Evolutionary conservation across 2,113 vertebrate species (phyloP).

Genomic region (Catharus minimus): DNA sequence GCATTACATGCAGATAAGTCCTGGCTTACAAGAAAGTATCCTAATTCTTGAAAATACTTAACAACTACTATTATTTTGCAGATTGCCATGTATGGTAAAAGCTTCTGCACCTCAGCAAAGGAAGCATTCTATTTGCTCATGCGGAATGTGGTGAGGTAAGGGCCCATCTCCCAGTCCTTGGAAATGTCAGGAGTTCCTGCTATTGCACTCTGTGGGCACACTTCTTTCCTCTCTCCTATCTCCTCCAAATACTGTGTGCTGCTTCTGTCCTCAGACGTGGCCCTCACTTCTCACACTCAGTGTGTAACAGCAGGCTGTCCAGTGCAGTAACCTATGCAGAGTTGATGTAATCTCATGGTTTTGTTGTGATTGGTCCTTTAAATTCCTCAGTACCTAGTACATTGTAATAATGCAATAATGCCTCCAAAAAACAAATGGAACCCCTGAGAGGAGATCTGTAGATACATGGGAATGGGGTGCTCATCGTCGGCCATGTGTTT

Average conservation of each 20-base stretch:
- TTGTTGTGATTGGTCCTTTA: background rate
- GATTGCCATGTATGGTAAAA: conserved; percentile 96
- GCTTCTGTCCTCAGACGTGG: background rate
- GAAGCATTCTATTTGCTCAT: conserved; percentile 93
- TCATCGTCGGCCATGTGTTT: background rate
- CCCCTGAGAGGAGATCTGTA: background rate
- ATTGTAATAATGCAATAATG: background rate
- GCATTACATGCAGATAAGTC: background rate
- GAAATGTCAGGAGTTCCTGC: background rate
- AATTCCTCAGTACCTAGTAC: background rate
- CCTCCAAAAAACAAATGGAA: background rate
- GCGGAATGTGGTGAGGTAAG: conserved; percentile 94
- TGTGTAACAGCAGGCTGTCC: background rate
- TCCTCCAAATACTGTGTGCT: background rate
- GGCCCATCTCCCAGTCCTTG: background rate
- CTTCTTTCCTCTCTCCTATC: background rate
- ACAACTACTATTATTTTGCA: conserved; percentile 59
- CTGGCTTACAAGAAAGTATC: background rate
- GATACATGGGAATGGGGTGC: background rate
- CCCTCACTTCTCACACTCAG: background rate
- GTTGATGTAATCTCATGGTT: background rate
- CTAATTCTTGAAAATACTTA: background rate
- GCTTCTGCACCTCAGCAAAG: conserved; percentile 91
- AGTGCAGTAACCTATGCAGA: background rate
- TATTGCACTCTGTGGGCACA: background rate